These are phyloP conservation scores for Chamaedrilus cognettii DNA, from an alignment of 2,888 invertebrate genomes.

Conservation along the genomic window DNA sequence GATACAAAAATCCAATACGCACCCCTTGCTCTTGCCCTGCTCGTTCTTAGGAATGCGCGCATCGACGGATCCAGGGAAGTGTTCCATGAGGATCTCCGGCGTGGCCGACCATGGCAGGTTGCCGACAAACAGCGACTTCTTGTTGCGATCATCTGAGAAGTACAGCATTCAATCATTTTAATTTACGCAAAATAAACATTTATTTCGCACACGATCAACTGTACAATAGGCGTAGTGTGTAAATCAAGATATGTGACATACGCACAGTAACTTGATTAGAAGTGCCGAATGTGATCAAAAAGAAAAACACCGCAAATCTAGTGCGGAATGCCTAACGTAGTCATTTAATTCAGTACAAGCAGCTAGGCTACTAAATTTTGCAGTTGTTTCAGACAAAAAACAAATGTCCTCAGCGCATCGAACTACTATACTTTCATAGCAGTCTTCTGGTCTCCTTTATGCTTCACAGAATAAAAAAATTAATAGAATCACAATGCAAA, in stretches of 20 bases:
- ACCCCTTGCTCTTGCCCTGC: background rate
- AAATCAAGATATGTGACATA: no score
- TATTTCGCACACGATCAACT: background rate
- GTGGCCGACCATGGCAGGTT: conserved; percentile 7
- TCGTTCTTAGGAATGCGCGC: background rate
- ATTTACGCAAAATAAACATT: background rate
- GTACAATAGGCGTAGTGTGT: no score
- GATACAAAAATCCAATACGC: no score
- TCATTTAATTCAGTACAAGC: no score
- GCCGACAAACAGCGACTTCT: conserved; percentile 6
- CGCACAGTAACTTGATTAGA: background rate
- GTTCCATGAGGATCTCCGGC: background rate
- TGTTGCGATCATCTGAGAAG: background rate
- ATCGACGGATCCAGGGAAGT: background rate
- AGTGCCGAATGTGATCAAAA: background rate
- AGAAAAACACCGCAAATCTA: background rate
- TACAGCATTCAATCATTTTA: background rate
- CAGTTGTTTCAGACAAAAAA: no score
- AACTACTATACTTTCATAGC: no score
- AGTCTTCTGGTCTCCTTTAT: no score
- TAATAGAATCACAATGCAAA: no score
- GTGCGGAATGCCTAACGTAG: no score
- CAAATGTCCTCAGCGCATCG: no score
- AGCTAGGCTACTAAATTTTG: no score
- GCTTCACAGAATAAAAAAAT: no score